These are phyloP conservation scores for Cryptus armator DNA, from an alignment of 2,888 invertebrate species.

Conservation along the genomic window DNA sequence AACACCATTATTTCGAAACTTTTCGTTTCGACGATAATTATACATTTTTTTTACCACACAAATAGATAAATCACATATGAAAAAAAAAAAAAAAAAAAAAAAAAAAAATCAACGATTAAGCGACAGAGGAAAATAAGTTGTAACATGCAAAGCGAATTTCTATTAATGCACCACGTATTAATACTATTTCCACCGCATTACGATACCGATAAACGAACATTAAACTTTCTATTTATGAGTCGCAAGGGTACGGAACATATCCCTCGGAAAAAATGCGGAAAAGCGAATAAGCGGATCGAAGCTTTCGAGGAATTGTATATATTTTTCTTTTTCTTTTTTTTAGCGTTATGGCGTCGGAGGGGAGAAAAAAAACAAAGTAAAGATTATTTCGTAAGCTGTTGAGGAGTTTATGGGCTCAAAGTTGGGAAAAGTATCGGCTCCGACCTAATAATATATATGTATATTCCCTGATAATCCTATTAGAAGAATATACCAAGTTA, in stretches of 20 bases:
- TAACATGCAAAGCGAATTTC: conserved; percentile 32
- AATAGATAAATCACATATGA: background rate
- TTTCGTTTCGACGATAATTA: background rate
- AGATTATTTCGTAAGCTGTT: background rate
- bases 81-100: background rate
- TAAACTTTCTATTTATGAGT: background rate
- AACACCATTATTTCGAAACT: conserved; percentile 15
- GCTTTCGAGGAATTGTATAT: no score
- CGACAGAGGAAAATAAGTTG: conserved; percentile 19
- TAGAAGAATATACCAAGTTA: background rate
- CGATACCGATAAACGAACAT: conserved; percentile 6
- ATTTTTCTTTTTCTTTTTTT: no score
- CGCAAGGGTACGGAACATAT: no score
- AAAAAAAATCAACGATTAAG: background rate
- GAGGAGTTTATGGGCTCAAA: background rate
- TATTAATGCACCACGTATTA: conserved; percentile 28
- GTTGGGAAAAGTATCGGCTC: background rate
- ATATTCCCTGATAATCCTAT: background rate
- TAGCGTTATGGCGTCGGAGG: no score
- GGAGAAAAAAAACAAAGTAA: no score
- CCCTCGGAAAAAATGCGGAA: no score
- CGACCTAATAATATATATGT: background rate
- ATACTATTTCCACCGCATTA: conserved; percentile 20
- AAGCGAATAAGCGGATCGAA: no score
- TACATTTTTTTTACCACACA: background rate